Percentiles rank a stretch among this genome's conserved stretches.
These are phyloP conservation scores for Metacarcinus magister DNA, from an alignment of 2,888 invertebrate genomes.

Conservation along the genomic window DNA sequence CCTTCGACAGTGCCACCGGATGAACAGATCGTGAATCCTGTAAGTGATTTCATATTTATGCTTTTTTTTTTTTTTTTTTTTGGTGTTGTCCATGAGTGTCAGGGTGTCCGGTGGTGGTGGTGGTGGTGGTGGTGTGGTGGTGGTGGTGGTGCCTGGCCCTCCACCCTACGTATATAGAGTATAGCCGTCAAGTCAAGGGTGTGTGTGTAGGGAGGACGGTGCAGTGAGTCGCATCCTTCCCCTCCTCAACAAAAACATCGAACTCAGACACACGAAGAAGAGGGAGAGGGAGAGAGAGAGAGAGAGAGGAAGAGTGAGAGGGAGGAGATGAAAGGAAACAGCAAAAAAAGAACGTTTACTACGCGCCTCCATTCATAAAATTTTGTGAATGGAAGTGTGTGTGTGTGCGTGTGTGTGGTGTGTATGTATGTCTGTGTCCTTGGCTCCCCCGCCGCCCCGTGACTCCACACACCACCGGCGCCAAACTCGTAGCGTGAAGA, in stretches of 20 bases:
- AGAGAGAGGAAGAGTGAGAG: neutral
- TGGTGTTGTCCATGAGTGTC: neutral
- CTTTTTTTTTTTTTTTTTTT: neutral
- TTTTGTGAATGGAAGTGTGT: conserved; percentile 72
- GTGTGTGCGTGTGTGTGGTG: neutral
- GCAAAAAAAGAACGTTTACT: conserved; percentile 47
- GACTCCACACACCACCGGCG: neutral
- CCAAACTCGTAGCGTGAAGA: conserved; percentile 58
- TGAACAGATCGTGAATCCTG: conserved; percentile 16
- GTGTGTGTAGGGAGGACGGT: no score
- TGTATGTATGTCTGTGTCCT: conserved; percentile 71
- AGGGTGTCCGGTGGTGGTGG: neutral
- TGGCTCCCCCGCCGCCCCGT: conserved; percentile 32
- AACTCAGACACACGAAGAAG: no score
- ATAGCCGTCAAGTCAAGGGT: neutral
- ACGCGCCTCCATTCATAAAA: conserved; percentile 71
- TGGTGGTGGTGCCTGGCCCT: neutral
- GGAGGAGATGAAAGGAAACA: neutral
- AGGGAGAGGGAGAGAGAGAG: neutral
- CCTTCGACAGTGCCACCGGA: conserved; percentile 54
- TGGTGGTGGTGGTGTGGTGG: neutral
- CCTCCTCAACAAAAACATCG: neutral
- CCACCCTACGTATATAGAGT: neutral
- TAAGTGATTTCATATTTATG: neutral
- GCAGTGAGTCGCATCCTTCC: neutral